phyloP scores from a whole-genome alignment of 2,113 vertebrate genomes.

The Ibidorhyncha struthersii region DNA sequence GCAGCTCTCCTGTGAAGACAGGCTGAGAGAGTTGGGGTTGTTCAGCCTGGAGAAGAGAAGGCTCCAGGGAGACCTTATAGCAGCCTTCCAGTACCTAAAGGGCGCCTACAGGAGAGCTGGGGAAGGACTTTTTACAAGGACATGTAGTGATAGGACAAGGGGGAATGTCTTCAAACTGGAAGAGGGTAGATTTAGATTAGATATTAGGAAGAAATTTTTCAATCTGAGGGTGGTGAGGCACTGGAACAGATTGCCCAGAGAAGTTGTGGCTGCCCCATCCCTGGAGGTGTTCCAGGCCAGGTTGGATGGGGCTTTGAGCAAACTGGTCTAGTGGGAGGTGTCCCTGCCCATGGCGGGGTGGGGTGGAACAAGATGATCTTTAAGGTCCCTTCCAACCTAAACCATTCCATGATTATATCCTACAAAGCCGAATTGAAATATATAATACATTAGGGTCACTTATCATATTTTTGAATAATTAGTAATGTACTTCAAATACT shows the following conservation, averaged over 20 bases:
- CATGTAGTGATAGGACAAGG: neutral
- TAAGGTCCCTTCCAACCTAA: neutral
- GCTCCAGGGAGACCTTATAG: no score
- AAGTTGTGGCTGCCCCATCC: neutral
- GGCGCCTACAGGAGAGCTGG: no score
- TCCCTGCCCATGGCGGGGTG: no score
- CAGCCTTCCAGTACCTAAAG: no score
- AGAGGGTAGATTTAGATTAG: neutral
- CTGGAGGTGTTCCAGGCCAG: neutral
- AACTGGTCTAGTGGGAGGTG: neutral
- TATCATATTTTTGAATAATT: slow-evolving; percentile 18
- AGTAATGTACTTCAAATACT: neutral
- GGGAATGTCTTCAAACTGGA: neutral
- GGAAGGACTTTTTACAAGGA: neutral
- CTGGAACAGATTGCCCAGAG: neutral
- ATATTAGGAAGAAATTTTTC: neutral
- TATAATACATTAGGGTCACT: neutral
- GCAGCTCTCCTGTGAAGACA: no score
- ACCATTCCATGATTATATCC: neutral
- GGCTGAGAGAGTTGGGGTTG: no score
- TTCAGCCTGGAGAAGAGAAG: neutral
- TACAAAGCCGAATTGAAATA: neutral
- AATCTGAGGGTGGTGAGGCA: neutral
- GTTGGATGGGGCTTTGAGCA: no score
- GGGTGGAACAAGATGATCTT: neutral